Conservation (phyloP, 64 coral and sea anemone genomes). For the Dendronephthya gigantea region DNA sequence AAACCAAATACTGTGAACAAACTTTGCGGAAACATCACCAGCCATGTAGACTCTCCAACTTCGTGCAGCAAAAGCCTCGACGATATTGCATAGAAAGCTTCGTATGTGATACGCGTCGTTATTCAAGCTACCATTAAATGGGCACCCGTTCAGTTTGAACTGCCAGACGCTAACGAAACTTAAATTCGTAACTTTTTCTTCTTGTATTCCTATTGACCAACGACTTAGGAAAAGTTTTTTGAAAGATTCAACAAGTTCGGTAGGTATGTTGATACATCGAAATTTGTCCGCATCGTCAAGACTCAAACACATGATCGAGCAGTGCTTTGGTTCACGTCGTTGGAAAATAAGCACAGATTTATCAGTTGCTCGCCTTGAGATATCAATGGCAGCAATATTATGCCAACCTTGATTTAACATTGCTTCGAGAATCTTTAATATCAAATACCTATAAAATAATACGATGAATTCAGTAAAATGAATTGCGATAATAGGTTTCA, state of each 20-base stretch:
- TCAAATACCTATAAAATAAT: slow-evolving; percentile 18
- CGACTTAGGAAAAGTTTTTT: neutral
- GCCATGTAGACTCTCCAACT: slow-evolving; percentile 43
- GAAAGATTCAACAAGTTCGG: slow-evolving; percentile 40
- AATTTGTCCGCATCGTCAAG: slow-evolving; percentile 77
- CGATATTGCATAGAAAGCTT: slow-evolving; percentile 54
- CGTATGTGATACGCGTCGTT: slow-evolving; percentile 55
- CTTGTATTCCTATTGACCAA: slow-evolving; percentile 26
- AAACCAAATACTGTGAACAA: slow-evolving; percentile 73
- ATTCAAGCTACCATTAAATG: slow-evolving; percentile 48
- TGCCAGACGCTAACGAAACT: neutral
- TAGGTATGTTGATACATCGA: slow-evolving; percentile 70
- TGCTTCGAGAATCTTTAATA: slow-evolving; percentile 61
- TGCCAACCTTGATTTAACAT: slow-evolving; percentile 66
- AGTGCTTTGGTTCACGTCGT: slow-evolving; percentile 35
- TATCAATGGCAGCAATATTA: slow-evolving; percentile 50
- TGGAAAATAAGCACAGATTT: slow-evolving; percentile 64
- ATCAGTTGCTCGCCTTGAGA: slow-evolving; percentile 48
- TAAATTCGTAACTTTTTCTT: neutral
- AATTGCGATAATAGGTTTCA: too few relatives aligned
- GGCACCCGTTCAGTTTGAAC: slow-evolving; percentile 60
- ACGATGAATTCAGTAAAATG: too few relatives aligned
- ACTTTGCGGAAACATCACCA: slow-evolving; percentile 80
- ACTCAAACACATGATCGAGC: slow-evolving; percentile 59
- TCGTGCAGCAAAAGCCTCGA: slow-evolving; percentile 39